Conservation (phyloP, 2,113 vertebrate species). For the Syngnathus scovelli region DNA sequence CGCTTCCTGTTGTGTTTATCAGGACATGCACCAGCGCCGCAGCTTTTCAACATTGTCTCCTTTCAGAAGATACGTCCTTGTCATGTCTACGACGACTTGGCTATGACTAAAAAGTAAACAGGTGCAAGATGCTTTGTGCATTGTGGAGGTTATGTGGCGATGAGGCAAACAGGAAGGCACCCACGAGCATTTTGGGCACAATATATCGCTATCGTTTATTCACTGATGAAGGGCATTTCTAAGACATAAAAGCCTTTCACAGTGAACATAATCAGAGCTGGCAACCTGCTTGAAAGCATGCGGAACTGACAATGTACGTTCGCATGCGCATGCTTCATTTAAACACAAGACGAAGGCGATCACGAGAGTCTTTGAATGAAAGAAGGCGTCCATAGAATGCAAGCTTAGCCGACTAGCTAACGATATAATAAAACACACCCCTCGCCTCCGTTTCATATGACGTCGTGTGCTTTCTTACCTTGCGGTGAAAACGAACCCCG, state of each 20-base stretch:
- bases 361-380: constrained; percentile 4
- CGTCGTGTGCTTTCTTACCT: constrained; percentile 50
- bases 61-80: too few species aligned
- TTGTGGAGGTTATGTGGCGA: too few species aligned
- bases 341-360: background rate
- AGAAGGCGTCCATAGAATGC: background rate
- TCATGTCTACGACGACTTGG: too few species aligned
- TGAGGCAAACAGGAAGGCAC: background rate
- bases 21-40: background rate
- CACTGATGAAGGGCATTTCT: constrained; percentile 1
- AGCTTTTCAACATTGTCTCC: background rate
- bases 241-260: too few species aligned
- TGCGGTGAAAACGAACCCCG: constrained; percentile 20
- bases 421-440: constrained; percentile 18
- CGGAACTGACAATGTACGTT: background rate
- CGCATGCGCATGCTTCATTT: background rate
- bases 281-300: background rate
- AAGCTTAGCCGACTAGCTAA: constrained; percentile 43
- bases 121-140: too few species aligned
- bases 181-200: background rate
- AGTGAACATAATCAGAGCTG: constrained; percentile 4
- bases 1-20: background rate
- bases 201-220: background rate
- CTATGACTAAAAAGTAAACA: too few species aligned
- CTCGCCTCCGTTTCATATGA: constrained; percentile 4